Conservation (phyloP, 2,888 invertebrate species). For the Caenorhabditis sp. region DNA sequence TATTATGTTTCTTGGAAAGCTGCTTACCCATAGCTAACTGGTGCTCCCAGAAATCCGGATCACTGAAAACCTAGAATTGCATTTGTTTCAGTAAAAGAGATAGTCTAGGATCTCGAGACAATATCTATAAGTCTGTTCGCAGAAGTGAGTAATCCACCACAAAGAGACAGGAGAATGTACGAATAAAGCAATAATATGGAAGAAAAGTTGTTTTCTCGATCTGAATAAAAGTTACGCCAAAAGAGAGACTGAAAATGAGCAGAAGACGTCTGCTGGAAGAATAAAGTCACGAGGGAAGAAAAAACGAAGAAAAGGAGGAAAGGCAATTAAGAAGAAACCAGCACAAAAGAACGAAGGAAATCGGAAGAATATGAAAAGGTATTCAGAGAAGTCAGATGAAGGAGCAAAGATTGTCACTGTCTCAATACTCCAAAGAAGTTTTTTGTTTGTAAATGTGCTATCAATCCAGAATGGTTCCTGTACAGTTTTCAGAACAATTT, state of each 20-base stretch:
- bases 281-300: slow-evolving; percentile 30
- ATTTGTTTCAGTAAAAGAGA: background rate
- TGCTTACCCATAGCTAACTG: background rate
- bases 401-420: background rate
- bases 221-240: slow-evolving; percentile 18
- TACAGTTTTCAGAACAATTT: no score
- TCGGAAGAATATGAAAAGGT: slow-evolving; percentile 8
- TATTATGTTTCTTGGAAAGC: no score
- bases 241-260: slow-evolving; percentile 34
- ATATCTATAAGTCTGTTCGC: background rate
- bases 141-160: background rate
- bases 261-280: slow-evolving; percentile 14
- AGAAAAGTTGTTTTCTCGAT: slow-evolving; percentile 35
- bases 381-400: background rate
- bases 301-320: slow-evolving; percentile 16
- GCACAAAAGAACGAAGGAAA: slow-evolving; percentile 37
- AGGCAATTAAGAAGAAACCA: slow-evolving; percentile 52
- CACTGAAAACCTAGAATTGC: background rate
- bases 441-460: no score
- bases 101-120: no score
- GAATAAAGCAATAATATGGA: slow-evolving; percentile 16
- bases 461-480: no score
- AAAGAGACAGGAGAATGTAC: background rate
- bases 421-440: no score
- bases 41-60: background rate